A percentile compares a stretch with the other conserved stretches of the same genome.
phyloP scores from a whole-genome alignment of 1,140 invertebrate genomes.

The Periplaneta americana region DNA sequence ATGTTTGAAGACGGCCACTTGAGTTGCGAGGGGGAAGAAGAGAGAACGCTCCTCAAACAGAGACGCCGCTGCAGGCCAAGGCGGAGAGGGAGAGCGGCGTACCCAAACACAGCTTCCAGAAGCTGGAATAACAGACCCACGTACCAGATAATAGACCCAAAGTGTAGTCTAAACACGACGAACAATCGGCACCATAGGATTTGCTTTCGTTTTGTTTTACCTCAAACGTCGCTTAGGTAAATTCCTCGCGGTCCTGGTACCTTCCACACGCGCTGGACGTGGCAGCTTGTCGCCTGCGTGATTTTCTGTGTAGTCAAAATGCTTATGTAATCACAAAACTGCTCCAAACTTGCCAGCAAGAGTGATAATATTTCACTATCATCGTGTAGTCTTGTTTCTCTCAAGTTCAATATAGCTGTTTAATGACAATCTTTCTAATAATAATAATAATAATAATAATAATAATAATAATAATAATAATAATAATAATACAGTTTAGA shows the following conservation, averaged over 20 bases:
- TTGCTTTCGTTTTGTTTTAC: neutral
- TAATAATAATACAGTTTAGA: too few species aligned
- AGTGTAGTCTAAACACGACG: neutral
- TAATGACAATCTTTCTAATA: too few species aligned
- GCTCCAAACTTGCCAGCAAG: too few species aligned
- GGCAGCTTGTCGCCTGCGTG: neutral
- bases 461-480: too few species aligned
- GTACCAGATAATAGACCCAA: neutral
- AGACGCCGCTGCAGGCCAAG: neutral
- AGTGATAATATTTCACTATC: too few species aligned
- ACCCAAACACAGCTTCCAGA: neutral
- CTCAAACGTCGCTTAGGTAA: neutral
- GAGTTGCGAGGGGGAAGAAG: neutral
- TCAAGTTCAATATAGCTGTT: too few species aligned
- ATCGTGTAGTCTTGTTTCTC: too few species aligned
- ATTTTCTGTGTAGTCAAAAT: too few species aligned
- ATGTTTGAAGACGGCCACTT: neutral
- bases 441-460: too few species aligned
- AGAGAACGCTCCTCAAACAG: neutral
- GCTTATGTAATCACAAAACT: too few species aligned
- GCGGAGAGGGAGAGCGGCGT: neutral
- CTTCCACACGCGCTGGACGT: neutral
- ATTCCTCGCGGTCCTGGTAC: neutral
- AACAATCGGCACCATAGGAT: neutral
- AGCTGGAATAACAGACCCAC: neutral